Percentiles rank a stretch among this genome's conserved stretches.
Conservation (phyloP, 2,797 vertebrate genomes). For the Echeneis naucrates region DNA sequence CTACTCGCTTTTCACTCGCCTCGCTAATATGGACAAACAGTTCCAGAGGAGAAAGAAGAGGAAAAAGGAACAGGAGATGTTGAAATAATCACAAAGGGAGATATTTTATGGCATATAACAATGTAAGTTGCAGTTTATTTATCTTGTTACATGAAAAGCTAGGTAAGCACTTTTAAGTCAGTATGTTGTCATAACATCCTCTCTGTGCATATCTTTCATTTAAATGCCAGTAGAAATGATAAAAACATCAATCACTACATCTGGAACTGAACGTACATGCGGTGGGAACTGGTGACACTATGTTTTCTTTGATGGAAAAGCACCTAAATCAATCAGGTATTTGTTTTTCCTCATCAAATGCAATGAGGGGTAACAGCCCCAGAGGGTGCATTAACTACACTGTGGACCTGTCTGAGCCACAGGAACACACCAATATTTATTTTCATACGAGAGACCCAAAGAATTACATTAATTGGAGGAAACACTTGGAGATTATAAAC, state of each 20-base stretch:
- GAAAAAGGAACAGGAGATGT: background rate
- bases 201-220: slow-evolving; percentile 12
- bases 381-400: slow-evolving; percentile 54
- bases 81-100: slow-evolving; percentile 22
- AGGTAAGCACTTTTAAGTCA: background rate
- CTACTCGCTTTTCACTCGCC: slow-evolving; percentile 29
- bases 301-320: slow-evolving; percentile 56
- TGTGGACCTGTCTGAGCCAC: slow-evolving; percentile 36
- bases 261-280: slow-evolving; percentile 20
- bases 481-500: slow-evolving; percentile 81
- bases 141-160: slow-evolving; percentile 12
- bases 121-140: slow-evolving; percentile 9
- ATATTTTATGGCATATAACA: slow-evolving; percentile 10
- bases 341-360: slow-evolving; percentile 65
- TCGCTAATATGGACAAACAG: slow-evolving; percentile 29
- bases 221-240: slow-evolving; percentile 17
- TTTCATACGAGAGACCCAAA: slow-evolving; percentile 74
- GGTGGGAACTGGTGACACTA: slow-evolving; percentile 46
- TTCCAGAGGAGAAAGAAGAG: slow-evolving; percentile 19
- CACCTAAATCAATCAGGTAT: slow-evolving; percentile 54
- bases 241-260: slow-evolving; percentile 46
- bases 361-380: slow-evolving; percentile 58
- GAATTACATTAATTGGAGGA: slow-evolving; percentile 83
- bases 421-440: slow-evolving; percentile 64
- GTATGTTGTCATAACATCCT: slow-evolving; percentile 2